phyloP scores from a whole-genome alignment of 2,113 vertebrate species.

The Desmodus rotundus region DNA sequence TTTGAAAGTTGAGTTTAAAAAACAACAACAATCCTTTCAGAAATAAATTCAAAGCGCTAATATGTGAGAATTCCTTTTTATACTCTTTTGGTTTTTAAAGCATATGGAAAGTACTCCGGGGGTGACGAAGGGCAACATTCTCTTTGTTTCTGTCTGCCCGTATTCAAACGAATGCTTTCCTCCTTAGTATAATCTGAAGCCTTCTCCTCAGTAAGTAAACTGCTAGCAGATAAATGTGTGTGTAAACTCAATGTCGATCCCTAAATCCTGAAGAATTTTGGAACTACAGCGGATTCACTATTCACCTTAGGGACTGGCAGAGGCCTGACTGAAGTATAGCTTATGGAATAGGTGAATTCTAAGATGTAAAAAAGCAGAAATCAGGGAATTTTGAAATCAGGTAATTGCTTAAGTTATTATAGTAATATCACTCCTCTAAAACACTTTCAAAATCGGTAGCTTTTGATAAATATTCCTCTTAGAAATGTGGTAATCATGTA shows the following conservation, averaged over 20 bases:
- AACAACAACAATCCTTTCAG: background rate
- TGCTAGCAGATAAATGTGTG: background rate
- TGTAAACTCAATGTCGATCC: background rate
- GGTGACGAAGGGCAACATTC: background rate
- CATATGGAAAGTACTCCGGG: background rate
- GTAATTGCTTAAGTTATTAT: background rate
- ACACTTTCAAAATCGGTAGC: background rate
- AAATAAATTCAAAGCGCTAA: conserved; percentile 9
- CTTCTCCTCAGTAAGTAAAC: background rate
- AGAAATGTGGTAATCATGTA: background rate
- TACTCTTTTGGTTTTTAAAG: background rate
- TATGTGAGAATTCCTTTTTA: background rate
- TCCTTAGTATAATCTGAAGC: background rate
- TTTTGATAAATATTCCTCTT: background rate
- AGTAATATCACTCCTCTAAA: background rate
- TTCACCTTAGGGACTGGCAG: background rate
- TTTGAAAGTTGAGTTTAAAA: background rate
- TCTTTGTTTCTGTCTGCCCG: conserved; percentile 23
- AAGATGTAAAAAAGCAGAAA: background rate
- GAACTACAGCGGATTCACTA: background rate
- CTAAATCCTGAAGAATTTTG: background rate
- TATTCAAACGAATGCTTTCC: conserved; percentile 19
- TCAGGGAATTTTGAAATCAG: background rate
- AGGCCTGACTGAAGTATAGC: background rate
- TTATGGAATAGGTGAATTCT: background rate